Percentiles rank a stretch among this genome's conserved stretches.
phyloP scores from a whole-genome alignment of 2,888 invertebrate genomes.

The Folsomia candida region DNA sequence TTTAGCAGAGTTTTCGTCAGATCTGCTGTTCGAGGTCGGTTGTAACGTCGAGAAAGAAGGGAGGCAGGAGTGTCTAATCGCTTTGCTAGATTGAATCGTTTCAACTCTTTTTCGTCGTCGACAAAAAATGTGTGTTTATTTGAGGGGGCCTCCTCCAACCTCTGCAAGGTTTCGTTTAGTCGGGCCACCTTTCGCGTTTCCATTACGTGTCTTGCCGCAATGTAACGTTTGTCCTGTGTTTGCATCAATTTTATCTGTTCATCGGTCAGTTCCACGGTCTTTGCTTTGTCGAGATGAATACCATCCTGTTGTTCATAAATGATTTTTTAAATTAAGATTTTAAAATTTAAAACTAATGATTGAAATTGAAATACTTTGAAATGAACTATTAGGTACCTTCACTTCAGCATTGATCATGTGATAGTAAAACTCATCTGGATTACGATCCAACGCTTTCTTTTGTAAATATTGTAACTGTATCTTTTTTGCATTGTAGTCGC shows the following conservation, averaged over 20 bases:
- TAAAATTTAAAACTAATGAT: background rate
- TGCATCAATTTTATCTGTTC: slow-evolving; percentile 86
- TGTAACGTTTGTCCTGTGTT: slow-evolving; percentile 86
- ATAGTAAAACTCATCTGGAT: slow-evolving; percentile 98
- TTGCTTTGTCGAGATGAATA: slow-evolving; percentile 64
- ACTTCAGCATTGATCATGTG: slow-evolving; percentile 91
- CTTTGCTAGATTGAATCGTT: slow-evolving; percentile 67
- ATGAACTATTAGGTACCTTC: slow-evolving; percentile 55
- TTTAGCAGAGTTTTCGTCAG: slow-evolving; percentile 49
- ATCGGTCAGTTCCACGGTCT: slow-evolving; percentile 71
- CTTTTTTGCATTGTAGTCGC: slow-evolving; percentile 77
- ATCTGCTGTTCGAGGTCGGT: slow-evolving; percentile 64
- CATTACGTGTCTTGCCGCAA: slow-evolving; percentile 78
- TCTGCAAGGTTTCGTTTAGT: slow-evolving; percentile 74
- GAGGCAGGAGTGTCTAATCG: slow-evolving; percentile 72
- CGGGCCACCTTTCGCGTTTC: slow-evolving; percentile 75
- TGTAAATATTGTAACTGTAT: slow-evolving; percentile 75
- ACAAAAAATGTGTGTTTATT: slow-evolving; percentile 81
- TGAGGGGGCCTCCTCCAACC: slow-evolving; percentile 68
- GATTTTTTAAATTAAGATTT: no score
- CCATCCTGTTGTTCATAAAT: slow-evolving; percentile 29
- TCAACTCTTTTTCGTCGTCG: slow-evolving; percentile 63
- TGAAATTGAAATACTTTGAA: background rate
- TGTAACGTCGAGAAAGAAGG: slow-evolving; percentile 67
- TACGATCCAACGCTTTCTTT: slow-evolving; percentile 82